Conservation (phyloP, 35 echinoderm and acorn worm species). For the Holothuria glaberrima region DNA sequence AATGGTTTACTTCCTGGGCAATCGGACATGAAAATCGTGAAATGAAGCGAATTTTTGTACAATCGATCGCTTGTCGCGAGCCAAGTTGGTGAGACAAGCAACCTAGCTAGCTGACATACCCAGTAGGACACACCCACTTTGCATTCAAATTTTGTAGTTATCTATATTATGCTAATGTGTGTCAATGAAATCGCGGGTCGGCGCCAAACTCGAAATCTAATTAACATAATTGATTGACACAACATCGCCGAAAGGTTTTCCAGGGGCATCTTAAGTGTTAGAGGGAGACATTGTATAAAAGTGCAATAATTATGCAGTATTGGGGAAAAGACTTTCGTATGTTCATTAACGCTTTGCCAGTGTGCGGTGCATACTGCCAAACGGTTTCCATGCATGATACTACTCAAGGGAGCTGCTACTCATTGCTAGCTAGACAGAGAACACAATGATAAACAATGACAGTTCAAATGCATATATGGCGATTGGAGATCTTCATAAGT, state of each 20-base stretch:
- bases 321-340: too few species aligned
- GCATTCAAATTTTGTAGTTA: not conserved
- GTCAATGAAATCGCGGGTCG: not conserved
- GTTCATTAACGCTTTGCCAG: too few species aligned
- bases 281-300: not conserved
- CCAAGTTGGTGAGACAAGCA: not conserved
- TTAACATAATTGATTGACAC: slow-evolving; percentile 62
- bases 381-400: too few species aligned
- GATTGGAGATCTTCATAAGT: too few species aligned
- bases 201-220: slow-evolving; percentile 52
- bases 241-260: not conserved
- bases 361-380: too few species aligned
- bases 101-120: slow-evolving; percentile 14
- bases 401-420: too few species aligned
- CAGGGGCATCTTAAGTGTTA: not conserved
- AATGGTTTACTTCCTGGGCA: not conserved
- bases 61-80: slow-evolving; percentile 35
- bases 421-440: too few species aligned
- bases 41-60: slow-evolving; percentile 45
- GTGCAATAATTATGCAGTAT: too few species aligned
- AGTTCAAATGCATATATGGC: too few species aligned
- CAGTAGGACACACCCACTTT: slow-evolving; percentile 56
- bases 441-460: too few species aligned
- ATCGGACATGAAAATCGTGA: slow-evolving; percentile 43
- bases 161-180: slow-evolving; percentile 28